Base-by-base conservation (phyloP, 1,140 invertebrate species). In the Cydia pomonella region DNA sequence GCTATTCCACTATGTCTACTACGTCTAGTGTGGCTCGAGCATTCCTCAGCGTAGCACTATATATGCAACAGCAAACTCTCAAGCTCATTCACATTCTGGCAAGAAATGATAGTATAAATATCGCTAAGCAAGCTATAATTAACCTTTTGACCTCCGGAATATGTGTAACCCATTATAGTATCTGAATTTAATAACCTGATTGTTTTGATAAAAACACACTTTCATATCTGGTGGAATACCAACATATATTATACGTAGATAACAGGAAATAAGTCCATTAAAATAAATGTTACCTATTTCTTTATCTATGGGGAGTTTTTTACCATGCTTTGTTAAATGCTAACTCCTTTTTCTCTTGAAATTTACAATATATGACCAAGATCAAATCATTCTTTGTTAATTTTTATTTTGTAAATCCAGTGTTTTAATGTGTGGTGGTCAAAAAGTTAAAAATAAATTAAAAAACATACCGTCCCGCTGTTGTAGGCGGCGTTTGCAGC, bases 391-490 rank as follows among this genome's bases (percentile, higher is more conserved):
- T n/a, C n/a, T n/a, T n/a, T n/a, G n/a, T n/a, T n/a, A n/a, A n/a
- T n/a, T n/a, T n/a, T n/a, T n/a, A n/a, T n/a, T n/a, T n/a, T n/a
- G n/a, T n/a, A n/a, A n/a, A n/a, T n/a, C n/a, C n/a, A n/a, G 29
- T 33, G 29, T 33, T 33, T 33, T 33, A 6, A 2, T 33, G 6
- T 33, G 16, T 33, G 64, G 27, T 6, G 27, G 64, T 69, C 64
- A 69, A 69, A 69, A 38, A 33, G 64, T 69, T 21, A 38, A 23
- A 69, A 69, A 29, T 53, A 33, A 29, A 27, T 16, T 18, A 16
- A 23, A 71, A 59, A 63, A 33, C 82, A 82, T 89, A 92, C 91
- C 81, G 89, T 81, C 66, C 90, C 89, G 76, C 81, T 86, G 74
- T 75, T 87, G 64, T 90, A 92, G 47, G 85, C 73, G n/a, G 89